Evolutionary conservation across 1,140 invertebrate species (phyloP).

Genomic region (Fopius arisanus): DNA sequence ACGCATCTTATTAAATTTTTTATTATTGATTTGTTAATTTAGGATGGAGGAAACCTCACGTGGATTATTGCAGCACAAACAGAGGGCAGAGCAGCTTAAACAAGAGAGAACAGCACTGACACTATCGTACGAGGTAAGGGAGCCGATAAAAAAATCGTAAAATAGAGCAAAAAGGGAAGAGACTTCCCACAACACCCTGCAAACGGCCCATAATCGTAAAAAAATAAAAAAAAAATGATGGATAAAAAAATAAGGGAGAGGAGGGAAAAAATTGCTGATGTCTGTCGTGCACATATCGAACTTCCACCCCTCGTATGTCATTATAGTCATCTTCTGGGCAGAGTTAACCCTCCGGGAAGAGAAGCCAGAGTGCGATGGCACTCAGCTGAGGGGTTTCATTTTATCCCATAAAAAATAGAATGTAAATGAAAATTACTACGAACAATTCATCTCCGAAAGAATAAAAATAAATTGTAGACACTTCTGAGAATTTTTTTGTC

Average conservation of each 20-base stretch:
- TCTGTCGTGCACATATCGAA: not conserved
- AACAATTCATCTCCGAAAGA: not conserved
- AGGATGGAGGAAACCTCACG: slow-evolving; percentile 81
- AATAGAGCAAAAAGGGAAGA: slow-evolving; percentile 5
- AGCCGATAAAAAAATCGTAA: not conserved
- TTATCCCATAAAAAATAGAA: slow-evolving; percentile 37
- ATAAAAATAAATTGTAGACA: not conserved
- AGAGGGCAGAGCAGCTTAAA: slow-evolving; percentile 78
- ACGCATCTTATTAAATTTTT: no score
- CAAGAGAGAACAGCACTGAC: slow-evolving; percentile 79
- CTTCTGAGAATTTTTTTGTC: not conserved
- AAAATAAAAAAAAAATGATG: slow-evolving; percentile 8
- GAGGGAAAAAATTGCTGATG: slow-evolving; percentile 6
- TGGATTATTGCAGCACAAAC: slow-evolving; percentile 78
- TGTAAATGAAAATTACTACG: not conserved
- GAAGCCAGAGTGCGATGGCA: slow-evolving; percentile 29
- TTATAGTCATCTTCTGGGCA: slow-evolving; percentile 1
- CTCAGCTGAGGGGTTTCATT: slow-evolving; percentile 37
- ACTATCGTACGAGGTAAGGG: slow-evolving; percentile 77
- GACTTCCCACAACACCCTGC: not conserved
- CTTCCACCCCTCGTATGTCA: not conserved
- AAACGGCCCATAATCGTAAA: slow-evolving; percentile 7
- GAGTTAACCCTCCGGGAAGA: not conserved
- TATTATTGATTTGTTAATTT: slow-evolving; percentile 47
- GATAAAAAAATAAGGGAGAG: not conserved